Conservation (phyloP, 1,140 invertebrate species). For the Eurosta solidaginis region DNA sequence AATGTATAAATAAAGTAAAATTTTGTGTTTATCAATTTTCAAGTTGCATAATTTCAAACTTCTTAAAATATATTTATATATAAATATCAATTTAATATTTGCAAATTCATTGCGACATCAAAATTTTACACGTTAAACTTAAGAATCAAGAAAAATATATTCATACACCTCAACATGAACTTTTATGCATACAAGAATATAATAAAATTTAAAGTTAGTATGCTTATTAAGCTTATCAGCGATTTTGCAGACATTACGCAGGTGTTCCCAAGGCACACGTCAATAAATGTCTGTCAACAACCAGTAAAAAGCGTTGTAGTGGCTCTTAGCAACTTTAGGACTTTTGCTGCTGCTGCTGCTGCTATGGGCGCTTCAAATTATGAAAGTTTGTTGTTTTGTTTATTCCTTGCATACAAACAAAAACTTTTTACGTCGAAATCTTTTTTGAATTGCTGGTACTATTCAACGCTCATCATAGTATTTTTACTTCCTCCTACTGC, state of each 20-base stretch:
- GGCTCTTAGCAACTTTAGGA: no score
- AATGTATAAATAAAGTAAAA: not conserved
- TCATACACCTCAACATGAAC: not conserved
- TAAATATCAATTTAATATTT: slow-evolving; percentile 5
- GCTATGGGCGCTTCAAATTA: not conserved
- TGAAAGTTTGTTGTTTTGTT: not conserved
- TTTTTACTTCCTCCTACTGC: not conserved
- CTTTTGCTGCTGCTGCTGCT: no score
- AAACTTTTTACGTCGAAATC: slow-evolving; percentile 6
- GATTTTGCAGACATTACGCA: not conserved
- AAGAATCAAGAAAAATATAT: not conserved
- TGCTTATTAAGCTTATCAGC: slow-evolving; percentile 9
- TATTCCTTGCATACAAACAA: not conserved
- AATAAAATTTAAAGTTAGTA: not conserved
- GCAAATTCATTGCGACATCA: not conserved
- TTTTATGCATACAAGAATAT: not conserved
- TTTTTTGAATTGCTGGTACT: not conserved
- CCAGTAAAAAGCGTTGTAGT: not conserved
- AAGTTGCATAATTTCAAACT: slow-evolving; percentile 14
- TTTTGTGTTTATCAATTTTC: not conserved
- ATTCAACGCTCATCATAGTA: not conserved
- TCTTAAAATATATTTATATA: no score
- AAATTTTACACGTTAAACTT: not conserved
- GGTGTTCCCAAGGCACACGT: not conserved
- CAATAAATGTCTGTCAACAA: not conserved